Percentiles rank a stretch among this genome's conserved stretches.
Conservation (phyloP, 2,888 invertebrate genomes). For the Lypha dubia region DNA sequence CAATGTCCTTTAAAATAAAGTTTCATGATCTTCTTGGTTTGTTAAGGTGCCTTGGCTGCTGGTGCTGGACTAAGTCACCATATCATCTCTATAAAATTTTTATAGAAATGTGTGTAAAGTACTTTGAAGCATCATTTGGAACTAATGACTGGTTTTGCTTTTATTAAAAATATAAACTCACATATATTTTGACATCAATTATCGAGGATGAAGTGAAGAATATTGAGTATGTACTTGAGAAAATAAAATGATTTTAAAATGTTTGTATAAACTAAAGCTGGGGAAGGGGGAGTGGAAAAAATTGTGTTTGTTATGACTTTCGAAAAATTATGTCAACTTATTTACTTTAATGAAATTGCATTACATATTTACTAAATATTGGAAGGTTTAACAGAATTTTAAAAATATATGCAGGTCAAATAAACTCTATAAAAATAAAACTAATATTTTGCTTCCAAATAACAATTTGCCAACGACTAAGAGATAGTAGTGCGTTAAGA, state of each 20-base stretch:
- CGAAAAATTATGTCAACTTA: neutral
- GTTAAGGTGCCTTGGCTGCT: neutral
- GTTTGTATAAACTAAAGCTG: neutral
- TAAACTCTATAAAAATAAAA: too few relatives aligned
- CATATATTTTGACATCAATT: constrained; percentile 39
- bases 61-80: neutral
- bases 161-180: constrained; percentile 41
- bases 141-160: constrained; percentile 57
- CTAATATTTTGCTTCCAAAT: too few relatives aligned
- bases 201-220: neutral
- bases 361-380: neutral
- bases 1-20: too few relatives aligned
- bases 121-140: constrained; percentile 52
- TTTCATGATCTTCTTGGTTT: too few relatives aligned
- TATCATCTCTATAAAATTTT: neutral
- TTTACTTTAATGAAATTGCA: neutral
- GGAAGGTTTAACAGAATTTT: too few relatives aligned
- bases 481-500: too few relatives aligned
- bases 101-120: neutral
- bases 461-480: too few relatives aligned
- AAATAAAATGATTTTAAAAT: neutral
- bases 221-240: neutral
- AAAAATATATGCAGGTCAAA: too few relatives aligned
- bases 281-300: too few relatives aligned
- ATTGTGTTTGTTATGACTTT: neutral